phyloP scores from a whole-genome alignment of 2,797 vertebrate genomes.

The Muscicapa comitata region DNA sequence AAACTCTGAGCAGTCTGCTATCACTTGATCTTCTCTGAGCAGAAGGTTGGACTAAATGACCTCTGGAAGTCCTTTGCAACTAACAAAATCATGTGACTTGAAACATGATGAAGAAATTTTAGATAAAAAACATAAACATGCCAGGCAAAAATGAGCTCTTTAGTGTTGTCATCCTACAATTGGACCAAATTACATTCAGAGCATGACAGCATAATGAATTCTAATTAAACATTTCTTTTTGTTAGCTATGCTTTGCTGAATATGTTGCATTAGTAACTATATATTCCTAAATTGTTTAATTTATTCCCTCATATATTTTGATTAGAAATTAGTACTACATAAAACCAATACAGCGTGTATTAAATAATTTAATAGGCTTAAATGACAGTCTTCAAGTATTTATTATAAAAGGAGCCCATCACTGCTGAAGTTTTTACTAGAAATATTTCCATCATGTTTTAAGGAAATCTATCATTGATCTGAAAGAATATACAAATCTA shows the following conservation, averaged over 20 bases:
- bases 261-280: not conserved
- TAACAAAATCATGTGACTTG: fast-evolving
- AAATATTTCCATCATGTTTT: not conserved
- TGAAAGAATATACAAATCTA: not conserved
- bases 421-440: not conserved
- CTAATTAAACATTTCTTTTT: not conserved
- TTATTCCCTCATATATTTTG: slow-evolving; percentile 14
- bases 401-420: not conserved
- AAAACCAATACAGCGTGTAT: not conserved
- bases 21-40: not conserved
- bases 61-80: not conserved
- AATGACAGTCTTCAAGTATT: not conserved
- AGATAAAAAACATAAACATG: not conserved
- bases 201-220: slow-evolving; percentile 14
- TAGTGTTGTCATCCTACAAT: not conserved
- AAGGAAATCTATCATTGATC: not conserved
- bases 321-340: slow-evolving; percentile 7
- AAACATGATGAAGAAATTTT: not conserved
- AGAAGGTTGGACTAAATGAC: not conserved
- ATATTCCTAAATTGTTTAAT: slow-evolving; percentile 1
- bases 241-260: not conserved
- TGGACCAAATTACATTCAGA: not conserved
- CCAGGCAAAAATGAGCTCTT: not conserved
- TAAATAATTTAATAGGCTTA: not conserved
- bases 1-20: not conserved